phyloP scores from a whole-genome alignment of 2,797 vertebrate species.

The Podargus strigoides region DNA sequence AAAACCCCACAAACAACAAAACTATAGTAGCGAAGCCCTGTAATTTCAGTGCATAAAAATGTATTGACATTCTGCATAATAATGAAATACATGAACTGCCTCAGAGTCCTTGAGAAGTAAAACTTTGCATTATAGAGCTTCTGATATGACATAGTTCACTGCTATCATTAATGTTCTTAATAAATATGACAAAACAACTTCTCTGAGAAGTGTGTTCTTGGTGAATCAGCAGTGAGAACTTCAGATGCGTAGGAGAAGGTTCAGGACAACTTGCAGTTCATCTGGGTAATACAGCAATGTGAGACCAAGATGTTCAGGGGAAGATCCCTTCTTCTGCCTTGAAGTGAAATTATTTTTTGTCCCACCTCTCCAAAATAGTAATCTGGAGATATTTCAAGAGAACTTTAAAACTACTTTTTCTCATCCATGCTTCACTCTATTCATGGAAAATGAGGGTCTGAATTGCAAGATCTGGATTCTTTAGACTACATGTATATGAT shows the following conservation, averaged over 20 bases:
- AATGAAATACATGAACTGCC: neutral
- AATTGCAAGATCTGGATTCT: neutral
- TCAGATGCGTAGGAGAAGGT: neutral
- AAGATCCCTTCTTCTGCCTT: neutral
- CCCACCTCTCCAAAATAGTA: neutral
- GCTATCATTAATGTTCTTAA: neutral
- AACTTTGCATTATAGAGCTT: neutral
- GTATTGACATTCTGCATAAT: neutral
- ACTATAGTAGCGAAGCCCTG: neutral
- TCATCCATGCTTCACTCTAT: neutral
- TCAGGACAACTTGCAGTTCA: neutral
- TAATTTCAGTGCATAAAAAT: neutral
- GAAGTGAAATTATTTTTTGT: neutral
- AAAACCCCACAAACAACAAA: neutral
- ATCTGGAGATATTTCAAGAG: neutral
- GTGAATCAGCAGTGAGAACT: neutral
- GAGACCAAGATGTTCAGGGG: neutral
- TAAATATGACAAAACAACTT: neutral
- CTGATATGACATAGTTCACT: neutral
- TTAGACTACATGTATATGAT: neutral
- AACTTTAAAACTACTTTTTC: neutral
- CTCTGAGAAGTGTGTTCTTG: neutral
- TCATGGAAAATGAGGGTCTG: neutral
- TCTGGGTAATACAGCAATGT: too few species aligned
- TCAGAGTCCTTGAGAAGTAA: neutral